Conservation (phyloP, 2,888 invertebrate genomes). For the Megaustenia siamemsis region DNA sequence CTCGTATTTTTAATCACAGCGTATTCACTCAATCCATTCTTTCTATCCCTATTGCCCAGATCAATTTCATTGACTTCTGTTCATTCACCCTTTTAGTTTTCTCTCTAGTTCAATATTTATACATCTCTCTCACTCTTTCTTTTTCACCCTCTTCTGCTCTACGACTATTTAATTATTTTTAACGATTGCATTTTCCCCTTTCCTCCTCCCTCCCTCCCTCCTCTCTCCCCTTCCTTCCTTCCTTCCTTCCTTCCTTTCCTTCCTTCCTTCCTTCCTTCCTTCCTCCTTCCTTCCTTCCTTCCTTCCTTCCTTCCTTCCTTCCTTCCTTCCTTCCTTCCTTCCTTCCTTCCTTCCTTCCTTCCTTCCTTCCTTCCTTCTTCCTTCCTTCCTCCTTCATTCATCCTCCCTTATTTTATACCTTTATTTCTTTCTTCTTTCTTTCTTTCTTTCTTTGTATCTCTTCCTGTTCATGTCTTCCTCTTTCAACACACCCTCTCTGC, state of each 20-base stretch:
- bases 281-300: not conserved
- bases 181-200: not conserved
- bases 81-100: no score
- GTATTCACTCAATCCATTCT: no score
- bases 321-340: not conserved
- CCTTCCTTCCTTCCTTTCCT: not conserved
- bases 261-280: not conserved
- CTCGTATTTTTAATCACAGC: no score
- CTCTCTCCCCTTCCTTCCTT: constrained; percentile 4
- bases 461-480: not conserved
- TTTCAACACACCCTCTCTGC: no score
- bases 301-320: not conserved
- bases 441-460: no score
- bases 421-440: no score
- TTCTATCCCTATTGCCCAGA: no score
- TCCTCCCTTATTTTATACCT: not conserved
- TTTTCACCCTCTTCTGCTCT: no score
- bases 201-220: not conserved
- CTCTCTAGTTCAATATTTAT: no score
- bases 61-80: no score
- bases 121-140: no score
- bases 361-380: constrained; percentile 13
- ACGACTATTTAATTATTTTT: no score
- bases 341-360: not conserved
- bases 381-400: constrained; percentile 23